Conservation (phyloP, 2,797 vertebrate genomes). For the Hemitrygon akajei region DNA sequence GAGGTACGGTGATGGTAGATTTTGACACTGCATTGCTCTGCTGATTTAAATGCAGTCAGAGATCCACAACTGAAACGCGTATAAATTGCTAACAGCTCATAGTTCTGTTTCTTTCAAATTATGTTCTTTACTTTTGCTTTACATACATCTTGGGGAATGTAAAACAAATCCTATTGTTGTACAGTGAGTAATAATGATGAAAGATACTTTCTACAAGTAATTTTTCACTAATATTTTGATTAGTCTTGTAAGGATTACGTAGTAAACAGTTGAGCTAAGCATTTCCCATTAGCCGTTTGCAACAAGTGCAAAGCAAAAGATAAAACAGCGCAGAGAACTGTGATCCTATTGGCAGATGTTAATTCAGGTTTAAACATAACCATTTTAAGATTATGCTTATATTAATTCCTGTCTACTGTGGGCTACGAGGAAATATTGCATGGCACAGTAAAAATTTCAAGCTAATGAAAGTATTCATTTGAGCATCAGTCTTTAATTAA, state of each 20-base stretch:
- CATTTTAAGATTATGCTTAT: neutral
- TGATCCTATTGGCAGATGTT: neutral
- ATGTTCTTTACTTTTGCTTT: neutral
- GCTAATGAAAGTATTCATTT: neutral
- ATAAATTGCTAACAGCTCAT: neutral
- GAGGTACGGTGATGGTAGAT: neutral
- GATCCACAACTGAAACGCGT: too few species aligned
- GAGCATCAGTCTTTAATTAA: neutral
- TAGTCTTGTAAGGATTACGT: neutral
- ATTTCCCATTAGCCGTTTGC: neutral
- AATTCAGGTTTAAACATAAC: neutral
- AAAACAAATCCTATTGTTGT: neutral
- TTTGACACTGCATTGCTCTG: neutral
- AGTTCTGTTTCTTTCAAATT: neutral
- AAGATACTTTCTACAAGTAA: neutral
- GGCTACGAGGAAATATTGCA: neutral
- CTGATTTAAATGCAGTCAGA: neutral
- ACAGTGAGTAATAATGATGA: neutral
- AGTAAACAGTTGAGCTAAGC: neutral
- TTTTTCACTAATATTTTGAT: too few species aligned
- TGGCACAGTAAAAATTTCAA: neutral
- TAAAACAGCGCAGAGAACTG: neutral
- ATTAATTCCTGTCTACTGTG: neutral
- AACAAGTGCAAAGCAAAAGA: neutral
- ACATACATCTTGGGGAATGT: neutral